phyloP scores from a whole-genome alignment of 1,140 invertebrate genomes.

The Dendrolimus punctatus region DNA sequence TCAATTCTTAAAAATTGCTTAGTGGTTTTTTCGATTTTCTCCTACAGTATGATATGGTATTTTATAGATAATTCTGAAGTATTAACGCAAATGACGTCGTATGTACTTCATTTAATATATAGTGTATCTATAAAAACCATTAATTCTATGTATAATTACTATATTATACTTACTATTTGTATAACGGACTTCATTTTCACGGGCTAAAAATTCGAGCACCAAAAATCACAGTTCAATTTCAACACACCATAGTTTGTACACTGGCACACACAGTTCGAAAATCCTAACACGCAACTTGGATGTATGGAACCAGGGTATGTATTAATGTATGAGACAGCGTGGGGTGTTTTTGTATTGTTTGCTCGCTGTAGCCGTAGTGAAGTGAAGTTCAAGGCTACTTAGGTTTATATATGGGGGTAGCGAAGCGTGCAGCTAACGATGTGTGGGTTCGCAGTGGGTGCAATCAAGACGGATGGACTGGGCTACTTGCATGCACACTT shows the following conservation, averaged over 20 bases:
- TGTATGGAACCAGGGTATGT: too few relatives aligned
- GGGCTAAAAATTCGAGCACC: slow-evolving; percentile 14
- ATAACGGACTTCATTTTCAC: slow-evolving; percentile 39
- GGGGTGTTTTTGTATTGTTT: slow-evolving; percentile 20
- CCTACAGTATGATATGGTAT: too few relatives aligned
- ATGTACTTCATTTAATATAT: too few relatives aligned
- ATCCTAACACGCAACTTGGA: too few relatives aligned
- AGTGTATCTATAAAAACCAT: too few relatives aligned
- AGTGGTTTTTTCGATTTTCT: too few relatives aligned
- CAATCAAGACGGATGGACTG: slow-evolving; percentile 14
- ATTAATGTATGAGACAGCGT: background rate
- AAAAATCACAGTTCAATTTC: slow-evolving; percentile 26
- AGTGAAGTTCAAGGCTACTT: slow-evolving; percentile 66
- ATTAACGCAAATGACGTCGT: too few relatives aligned
- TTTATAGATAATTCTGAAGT: too few relatives aligned
- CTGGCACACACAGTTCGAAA: slow-evolving; percentile 16
- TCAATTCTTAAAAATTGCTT: too few relatives aligned
- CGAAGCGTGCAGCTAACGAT: slow-evolving; percentile 37
- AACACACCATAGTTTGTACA: slow-evolving; percentile 27
- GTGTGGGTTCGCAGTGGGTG: slow-evolving; percentile 38
- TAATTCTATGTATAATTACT: too few relatives aligned
- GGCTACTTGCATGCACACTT: slow-evolving; percentile 29
- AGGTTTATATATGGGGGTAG: slow-evolving; percentile 65
- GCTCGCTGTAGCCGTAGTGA: slow-evolving; percentile 27
- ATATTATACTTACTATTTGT: slow-evolving; percentile 33